A percentile compares a stretch with the other conserved stretches of the same genome.
These are phyloP conservation scores for Pomacea maculata DNA, from an alignment of 1,140 invertebrate species.

Conservation along the genomic window DNA sequence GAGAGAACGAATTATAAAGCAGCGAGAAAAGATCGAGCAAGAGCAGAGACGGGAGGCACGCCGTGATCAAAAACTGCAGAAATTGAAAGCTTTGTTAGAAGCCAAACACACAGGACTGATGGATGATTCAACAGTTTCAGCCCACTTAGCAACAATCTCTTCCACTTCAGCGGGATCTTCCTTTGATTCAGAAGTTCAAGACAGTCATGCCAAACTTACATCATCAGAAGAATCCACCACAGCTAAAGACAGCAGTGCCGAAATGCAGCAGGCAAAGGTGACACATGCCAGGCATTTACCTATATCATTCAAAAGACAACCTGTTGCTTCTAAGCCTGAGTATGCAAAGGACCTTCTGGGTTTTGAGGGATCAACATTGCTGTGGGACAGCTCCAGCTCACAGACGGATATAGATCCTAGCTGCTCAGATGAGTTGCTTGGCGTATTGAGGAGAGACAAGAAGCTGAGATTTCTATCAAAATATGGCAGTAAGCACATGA, in stretches of 20 bases:
- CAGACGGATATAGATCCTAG: slow-evolving; percentile 16
- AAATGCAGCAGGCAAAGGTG: slow-evolving; percentile 31
- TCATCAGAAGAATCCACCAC: slow-evolving; percentile 40
- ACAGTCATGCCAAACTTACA: slow-evolving; percentile 33
- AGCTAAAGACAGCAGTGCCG: slow-evolving; percentile 50
- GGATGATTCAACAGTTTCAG: slow-evolving; percentile 43
- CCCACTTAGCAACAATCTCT: slow-evolving; percentile 47
- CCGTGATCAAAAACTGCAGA: slow-evolving; percentile 54
- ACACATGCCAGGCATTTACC: slow-evolving; percentile 5
- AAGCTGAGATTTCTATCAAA: slow-evolving; percentile 9
- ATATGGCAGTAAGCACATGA: slow-evolving; percentile 8
- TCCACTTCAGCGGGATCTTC: slow-evolving; percentile 41
- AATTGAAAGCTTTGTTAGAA: slow-evolving; percentile 51
- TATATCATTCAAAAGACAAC: not conserved
- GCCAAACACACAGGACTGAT: slow-evolving; percentile 50
- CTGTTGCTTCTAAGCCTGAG: slow-evolving; percentile 5
- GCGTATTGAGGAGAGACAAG: not conserved
- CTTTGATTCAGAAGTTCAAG: slow-evolving; percentile 26
- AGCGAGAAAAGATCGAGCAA: slow-evolving; percentile 47
- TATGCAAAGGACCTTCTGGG: not conserved
- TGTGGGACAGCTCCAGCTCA: slow-evolving; percentile 6
- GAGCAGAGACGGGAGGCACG: slow-evolving; percentile 45
- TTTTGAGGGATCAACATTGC: not conserved
- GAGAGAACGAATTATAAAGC: slow-evolving; percentile 44
- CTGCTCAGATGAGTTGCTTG: too few species aligned